Evolutionary conservation across 1,140 invertebrate genomes (phyloP).

Genomic region (Thrips palmi): DNA sequence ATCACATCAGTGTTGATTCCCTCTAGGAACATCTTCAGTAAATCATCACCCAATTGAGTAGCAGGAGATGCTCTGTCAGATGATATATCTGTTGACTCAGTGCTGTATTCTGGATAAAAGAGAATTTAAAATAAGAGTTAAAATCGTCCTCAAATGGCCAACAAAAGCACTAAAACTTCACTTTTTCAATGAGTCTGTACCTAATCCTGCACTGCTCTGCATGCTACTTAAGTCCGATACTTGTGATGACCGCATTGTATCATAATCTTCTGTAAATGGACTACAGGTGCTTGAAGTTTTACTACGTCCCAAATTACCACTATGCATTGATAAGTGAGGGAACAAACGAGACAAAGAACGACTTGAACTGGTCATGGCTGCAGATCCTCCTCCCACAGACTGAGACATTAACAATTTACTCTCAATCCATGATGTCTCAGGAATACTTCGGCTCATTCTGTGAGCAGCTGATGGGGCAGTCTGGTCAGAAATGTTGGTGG

Average conservation of each 20-base stretch:
- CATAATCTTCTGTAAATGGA: constrained; percentile 10
- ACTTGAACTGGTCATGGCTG: constrained; percentile 24
- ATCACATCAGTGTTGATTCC: constrained; percentile 72
- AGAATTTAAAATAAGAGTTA: constrained; percentile 1
- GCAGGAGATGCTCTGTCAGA: constrained; percentile 29
- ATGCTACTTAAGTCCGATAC: constrained; percentile 32
- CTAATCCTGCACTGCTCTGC: constrained; percentile 31
- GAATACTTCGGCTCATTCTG: constrained; percentile 31
- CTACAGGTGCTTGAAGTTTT: constrained; percentile 6
- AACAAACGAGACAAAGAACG: constrained; percentile 23
- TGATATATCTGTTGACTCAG: constrained; percentile 29
- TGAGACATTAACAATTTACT: constrained; percentile 31
- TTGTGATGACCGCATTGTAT: constrained; percentile 12
- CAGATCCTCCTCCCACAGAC: background rate
- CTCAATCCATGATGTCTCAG: constrained; percentile 42
- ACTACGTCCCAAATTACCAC: background rate
- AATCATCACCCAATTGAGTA: constrained; percentile 59
- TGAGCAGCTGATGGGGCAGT: constrained; percentile 15
- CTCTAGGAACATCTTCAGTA: constrained; percentile 74
- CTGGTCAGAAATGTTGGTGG: background rate
- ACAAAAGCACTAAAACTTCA: constrained; percentile 1
- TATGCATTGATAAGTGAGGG: constrained; percentile 23
- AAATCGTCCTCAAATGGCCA: background rate
- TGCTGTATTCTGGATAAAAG: constrained; percentile 23
- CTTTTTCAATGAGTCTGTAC: constrained; percentile 17